These are phyloP conservation scores for Stenchaetothrips biformis DNA, from an alignment of 2,888 invertebrate species.

Conservation along the genomic window DNA sequence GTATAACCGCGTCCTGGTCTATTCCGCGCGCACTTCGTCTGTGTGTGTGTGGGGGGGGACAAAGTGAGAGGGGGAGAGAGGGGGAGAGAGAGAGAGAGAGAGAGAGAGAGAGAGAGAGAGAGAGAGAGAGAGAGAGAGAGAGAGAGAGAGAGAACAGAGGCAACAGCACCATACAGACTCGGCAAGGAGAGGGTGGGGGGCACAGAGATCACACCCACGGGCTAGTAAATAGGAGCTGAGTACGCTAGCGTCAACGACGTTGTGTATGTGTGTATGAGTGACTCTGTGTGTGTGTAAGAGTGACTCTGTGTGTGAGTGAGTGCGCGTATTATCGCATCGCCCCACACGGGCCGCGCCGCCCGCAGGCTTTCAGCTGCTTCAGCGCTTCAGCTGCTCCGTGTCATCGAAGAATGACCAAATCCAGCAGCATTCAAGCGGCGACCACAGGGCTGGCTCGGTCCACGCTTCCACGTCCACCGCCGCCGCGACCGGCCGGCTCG, in stretches of 20 bases:
- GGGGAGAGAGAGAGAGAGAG: slow-evolving; percentile 18
- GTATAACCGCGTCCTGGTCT: background rate
- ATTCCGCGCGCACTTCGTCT: background rate
- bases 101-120: slow-evolving; percentile 25
- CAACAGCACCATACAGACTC: background rate
- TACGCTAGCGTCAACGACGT: background rate
- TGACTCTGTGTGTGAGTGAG: background rate
- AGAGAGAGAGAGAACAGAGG: slow-evolving; percentile 23
- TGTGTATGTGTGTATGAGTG: background rate
- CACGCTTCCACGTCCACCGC: slow-evolving; percentile 10
- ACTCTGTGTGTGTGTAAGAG: too few species aligned
- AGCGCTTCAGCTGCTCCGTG: too few species aligned
- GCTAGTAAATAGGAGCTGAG: background rate
- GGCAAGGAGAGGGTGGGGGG: background rate
- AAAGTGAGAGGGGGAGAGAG: slow-evolving; percentile 6
- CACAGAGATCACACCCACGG: background rate
- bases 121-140: slow-evolving; percentile 20
- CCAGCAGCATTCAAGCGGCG: too few species aligned
- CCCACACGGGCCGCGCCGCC: too few species aligned
- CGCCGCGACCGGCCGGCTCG: slow-evolving; percentile 25
- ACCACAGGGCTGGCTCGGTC: background rate
- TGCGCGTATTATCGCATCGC: background rate
- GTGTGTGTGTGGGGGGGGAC: slow-evolving; percentile 22
- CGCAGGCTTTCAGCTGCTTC: too few species aligned
- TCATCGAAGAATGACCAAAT: too few species aligned